A percentile compares a stretch with the other conserved stretches of the same genome.
These are phyloP conservation scores for Cheilosia soror DNA, from an alignment of 2,888 invertebrate genomes.

Conservation along the genomic window DNA sequence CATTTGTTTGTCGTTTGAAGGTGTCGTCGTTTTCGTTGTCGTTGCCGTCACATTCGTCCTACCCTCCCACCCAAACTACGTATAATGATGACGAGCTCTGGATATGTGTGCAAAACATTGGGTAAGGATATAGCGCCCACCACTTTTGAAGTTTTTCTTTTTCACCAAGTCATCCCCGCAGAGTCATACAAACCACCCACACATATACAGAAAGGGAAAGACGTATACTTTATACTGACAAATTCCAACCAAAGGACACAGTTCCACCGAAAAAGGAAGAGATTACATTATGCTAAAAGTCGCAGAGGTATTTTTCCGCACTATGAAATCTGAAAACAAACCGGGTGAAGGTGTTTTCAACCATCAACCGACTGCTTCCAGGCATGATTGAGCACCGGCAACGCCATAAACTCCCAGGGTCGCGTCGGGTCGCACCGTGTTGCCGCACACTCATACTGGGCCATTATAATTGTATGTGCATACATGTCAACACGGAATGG, in stretches of 20 bases:
- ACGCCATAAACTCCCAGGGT: slow-evolving; percentile 73
- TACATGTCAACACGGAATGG: slow-evolving; percentile 73
- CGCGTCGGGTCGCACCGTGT: slow-evolving; percentile 64
- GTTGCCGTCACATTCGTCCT: slow-evolving; percentile 23
- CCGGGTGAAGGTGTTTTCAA: slow-evolving; percentile 76
- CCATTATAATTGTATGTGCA: slow-evolving; percentile 75
- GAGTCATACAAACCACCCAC: slow-evolving; percentile 6
- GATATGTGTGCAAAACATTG: slow-evolving; percentile 69
- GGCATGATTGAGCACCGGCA: slow-evolving; percentile 77
- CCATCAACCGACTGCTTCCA: slow-evolving; percentile 76
- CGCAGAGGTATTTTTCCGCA: slow-evolving; percentile 75
- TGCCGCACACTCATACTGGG: slow-evolving; percentile 49
- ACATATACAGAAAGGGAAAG: background rate
- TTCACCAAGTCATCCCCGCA: slow-evolving; percentile 24
- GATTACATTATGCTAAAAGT: slow-evolving; percentile 76
- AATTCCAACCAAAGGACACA: slow-evolving; percentile 66
- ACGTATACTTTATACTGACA: slow-evolving; percentile 41
- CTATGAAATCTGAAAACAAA: slow-evolving; percentile 76
- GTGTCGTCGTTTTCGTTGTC: slow-evolving; percentile 53
- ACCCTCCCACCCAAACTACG: slow-evolving; percentile 19
- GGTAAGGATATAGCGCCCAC: slow-evolving; percentile 65
- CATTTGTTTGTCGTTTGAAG: slow-evolving; percentile 74
- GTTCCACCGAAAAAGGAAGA: slow-evolving; percentile 67
- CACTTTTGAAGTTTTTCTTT: slow-evolving; percentile 69
- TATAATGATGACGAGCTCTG: slow-evolving; percentile 69